Conservation (phyloP, 2,113 vertebrate genomes). For the Macaca nemestrina region DNA sequence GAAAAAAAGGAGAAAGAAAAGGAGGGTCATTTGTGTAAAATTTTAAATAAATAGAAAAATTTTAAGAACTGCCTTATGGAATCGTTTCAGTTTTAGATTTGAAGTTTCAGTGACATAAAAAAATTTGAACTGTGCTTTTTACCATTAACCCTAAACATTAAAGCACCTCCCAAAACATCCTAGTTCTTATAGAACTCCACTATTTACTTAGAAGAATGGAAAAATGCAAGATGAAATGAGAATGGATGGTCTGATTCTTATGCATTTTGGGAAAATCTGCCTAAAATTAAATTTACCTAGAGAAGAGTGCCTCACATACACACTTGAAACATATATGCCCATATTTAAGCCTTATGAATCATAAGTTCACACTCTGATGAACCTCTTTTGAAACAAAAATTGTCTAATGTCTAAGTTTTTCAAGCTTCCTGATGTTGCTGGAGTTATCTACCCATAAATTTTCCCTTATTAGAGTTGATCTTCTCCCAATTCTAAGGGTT, state of each 20-base stretch:
- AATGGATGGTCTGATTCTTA: background rate
- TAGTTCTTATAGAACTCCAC: background rate
- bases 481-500: background rate
- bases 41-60: conserved; percentile 13
- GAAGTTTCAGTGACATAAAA: background rate
- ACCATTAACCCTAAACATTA: background rate
- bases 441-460: no score
- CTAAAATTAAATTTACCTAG: background rate
- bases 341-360: background rate
- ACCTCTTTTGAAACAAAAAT: background rate
- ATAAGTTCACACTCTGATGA: background rate
- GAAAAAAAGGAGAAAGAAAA: background rate
- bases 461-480: background rate
- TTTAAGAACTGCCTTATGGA: background rate
- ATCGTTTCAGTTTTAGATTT: background rate
- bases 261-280: background rate
- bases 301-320: background rate
- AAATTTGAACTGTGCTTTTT: background rate
- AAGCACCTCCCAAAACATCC: background rate
- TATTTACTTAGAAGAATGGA: background rate
- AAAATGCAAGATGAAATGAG: background rate
- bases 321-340: background rate
- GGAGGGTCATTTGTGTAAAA: background rate
- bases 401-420: background rate
- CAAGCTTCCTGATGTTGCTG: background rate